Conservation (phyloP, 2,797 vertebrate species). For the Scarus forsteni region DNA sequence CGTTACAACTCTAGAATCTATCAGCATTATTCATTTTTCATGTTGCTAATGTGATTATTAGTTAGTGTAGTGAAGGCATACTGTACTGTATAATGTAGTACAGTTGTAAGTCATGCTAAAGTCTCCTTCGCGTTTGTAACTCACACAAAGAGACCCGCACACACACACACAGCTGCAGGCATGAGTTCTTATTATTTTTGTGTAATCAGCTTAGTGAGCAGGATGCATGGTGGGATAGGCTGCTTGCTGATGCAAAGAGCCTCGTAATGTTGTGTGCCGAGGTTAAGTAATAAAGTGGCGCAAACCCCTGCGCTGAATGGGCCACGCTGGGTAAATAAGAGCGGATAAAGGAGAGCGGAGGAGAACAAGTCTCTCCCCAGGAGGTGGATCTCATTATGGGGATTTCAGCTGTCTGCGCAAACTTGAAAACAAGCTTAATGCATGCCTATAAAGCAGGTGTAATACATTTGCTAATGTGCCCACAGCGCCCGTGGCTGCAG, state of each 20-base stretch:
- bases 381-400: slow-evolving; percentile 87
- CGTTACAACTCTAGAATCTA: too few relatives aligned
- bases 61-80: neutral
- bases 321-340: slow-evolving; percentile 80
- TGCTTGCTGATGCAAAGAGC: slow-evolving; percentile 83
- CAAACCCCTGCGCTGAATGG: slow-evolving; percentile 80
- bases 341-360: slow-evolving; percentile 71
- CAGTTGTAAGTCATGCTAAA: slow-evolving; percentile 38
- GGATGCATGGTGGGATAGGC: slow-evolving; percentile 74
- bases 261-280: slow-evolving; percentile 79
- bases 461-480: slow-evolving; percentile 82
- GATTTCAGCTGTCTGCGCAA: slow-evolving; percentile 80
- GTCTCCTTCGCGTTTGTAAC: slow-evolving; percentile 32
- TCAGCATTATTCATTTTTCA: neutral
- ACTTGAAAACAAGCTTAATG: slow-evolving; percentile 83
- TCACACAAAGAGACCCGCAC: slow-evolving; percentile 29
- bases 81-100: slow-evolving; percentile 5
- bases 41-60: neutral
- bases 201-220: slow-evolving; percentile 88
- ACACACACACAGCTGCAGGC: slow-evolving; percentile 71
- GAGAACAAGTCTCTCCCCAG: slow-evolving; percentile 75
- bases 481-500: slow-evolving; percentile 60
- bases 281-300: slow-evolving; percentile 87
- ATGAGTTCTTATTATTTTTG: slow-evolving; percentile 83
- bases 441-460: slow-evolving; percentile 85